Percentiles rank a stretch among this genome's conserved stretches.
phyloP scores from a whole-genome alignment of 2,888 invertebrate species.

The Lottia gigantea region DNA sequence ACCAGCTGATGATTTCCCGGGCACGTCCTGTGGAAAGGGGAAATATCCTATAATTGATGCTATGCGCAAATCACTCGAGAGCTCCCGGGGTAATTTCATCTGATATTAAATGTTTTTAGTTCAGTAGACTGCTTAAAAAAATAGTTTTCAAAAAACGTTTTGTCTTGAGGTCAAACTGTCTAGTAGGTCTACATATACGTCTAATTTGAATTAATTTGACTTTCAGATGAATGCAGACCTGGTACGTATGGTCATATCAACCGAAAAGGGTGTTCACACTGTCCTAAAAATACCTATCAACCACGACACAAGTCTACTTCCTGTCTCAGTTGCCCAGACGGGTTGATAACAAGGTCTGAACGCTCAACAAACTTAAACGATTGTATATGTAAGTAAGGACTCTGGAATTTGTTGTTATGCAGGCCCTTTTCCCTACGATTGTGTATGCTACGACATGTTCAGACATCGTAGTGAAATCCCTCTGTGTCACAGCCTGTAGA shows the following conservation, averaged over 20 bases:
- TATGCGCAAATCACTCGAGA: neutral
- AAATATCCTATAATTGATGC: neutral
- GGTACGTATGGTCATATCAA: neutral
- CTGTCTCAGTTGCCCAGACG: neutral
- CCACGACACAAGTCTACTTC: neutral
- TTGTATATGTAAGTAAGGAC: slow-evolving; percentile 3
- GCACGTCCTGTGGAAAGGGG: neutral
- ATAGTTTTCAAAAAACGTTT: no score
- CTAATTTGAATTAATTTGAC: no score
- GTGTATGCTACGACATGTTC: no score
- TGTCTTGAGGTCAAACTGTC: no score
- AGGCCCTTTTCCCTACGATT: no score
- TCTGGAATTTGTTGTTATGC: no score
- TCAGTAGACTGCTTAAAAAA: no score
- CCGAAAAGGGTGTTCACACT: neutral
- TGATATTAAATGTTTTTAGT: no score
- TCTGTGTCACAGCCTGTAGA: no score
- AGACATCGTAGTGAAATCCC: no score
- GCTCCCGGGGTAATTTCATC: neutral
- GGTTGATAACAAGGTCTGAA: neutral
- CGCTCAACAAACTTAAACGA: neutral
- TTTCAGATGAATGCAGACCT: neutral
- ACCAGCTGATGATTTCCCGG: neutral
- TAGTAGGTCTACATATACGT: no score
- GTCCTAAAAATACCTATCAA: slow-evolving; percentile 6